A percentile compares a stretch with the other conserved stretches of the same genome.
Evolutionary conservation across 2,113 vertebrate genomes (phyloP).

Genomic region (Acanthochromis polyacanthus): DNA sequence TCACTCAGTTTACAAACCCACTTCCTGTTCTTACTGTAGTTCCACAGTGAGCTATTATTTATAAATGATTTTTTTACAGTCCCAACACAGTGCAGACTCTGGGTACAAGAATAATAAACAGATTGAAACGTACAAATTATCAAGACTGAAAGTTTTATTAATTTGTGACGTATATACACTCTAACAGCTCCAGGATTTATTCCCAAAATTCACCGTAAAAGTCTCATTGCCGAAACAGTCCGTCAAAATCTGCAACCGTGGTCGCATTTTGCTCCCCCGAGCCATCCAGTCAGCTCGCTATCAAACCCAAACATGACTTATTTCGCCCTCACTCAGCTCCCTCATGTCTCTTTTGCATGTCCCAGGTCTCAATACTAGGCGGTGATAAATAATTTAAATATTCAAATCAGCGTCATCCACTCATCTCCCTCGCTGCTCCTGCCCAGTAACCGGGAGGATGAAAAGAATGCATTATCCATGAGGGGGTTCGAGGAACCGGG

Average conservation of each 20-base stretch:
- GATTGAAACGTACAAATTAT: slow-evolving; percentile 22
- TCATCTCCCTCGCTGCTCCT: slow-evolving; percentile 61
- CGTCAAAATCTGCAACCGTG: background rate
- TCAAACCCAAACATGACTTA: slow-evolving; percentile 35
- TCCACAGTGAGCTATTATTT: slow-evolving; percentile 45
- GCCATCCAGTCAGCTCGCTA: slow-evolving; percentile 14
- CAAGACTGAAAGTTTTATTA: slow-evolving; percentile 33
- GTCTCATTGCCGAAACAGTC: background rate
- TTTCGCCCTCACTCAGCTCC: slow-evolving; percentile 39
- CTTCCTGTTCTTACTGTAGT: slow-evolving; percentile 21
- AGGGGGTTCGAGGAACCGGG: slow-evolving; percentile 26
- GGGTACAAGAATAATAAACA: slow-evolving; percentile 18
- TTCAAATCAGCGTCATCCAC: slow-evolving; percentile 73
- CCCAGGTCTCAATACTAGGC: slow-evolving; percentile 49
- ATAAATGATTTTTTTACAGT: slow-evolving; percentile 26
- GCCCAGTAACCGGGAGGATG: slow-evolving; percentile 48
- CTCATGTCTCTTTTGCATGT: slow-evolving; percentile 35
- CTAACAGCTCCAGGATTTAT: background rate
- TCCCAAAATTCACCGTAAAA: background rate
- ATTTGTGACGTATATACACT: background rate
- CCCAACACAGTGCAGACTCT: background rate
- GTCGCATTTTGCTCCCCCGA: background rate
- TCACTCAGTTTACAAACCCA: slow-evolving; percentile 49
- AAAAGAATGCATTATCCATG: slow-evolving; percentile 70
- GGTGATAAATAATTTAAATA: slow-evolving; percentile 80